Base-by-base conservation (phyloP, 2,888 invertebrate genomes). In the Pristionchus japonicus region DNA sequence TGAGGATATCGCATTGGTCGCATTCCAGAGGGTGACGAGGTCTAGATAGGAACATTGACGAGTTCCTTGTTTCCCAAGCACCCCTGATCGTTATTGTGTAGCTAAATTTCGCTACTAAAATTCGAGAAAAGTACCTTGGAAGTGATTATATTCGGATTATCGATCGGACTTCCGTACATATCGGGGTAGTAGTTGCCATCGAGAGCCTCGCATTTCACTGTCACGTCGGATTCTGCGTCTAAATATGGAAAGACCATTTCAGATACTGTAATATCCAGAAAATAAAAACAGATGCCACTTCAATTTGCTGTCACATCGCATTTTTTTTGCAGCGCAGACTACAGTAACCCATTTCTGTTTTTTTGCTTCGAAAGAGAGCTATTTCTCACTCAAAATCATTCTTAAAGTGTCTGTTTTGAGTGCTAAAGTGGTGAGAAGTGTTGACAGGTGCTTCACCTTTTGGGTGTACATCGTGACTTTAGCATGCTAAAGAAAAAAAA, bases 201-300 rank as follows among this genome's bases (percentile, higher is more conserved):
- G 23, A 94, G 88, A 0, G 93, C 92, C 88, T 94, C 94, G 52
- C 93, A 93, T 61, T 93, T 93, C 31, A 94, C 93, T 0, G 93
- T 93, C 3, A 94, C 94, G 87, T 94, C 94, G 6, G 93, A 92
- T 88, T 93, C 92, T 52, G 92, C 92, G 88, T 92, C 93, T 93
- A 89, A 88, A 91, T 88, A 47, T 70, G 34, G 31, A n/a, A 74
- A 40, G 17, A 49, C 20, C 15, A 52, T 52, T 57, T 20, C n/a
- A n/a, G n/a, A n/a, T n/a, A n/a, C n/a, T n/a, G n/a, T n/a, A n/a
- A n/a, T n/a, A n/a, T n/a, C n/a, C n/a, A n/a, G n/a, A n/a, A n/a
- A n/a, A n/a, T n/a, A n/a, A n/a, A n/a, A n/a, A n/a, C n/a, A n/a
- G n/a, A n/a, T n/a, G n/a, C n/a, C n/a, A n/a, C n/a, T n/a, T n/a